Evolutionary conservation across 2,113 vertebrate species (phyloP), one percentile per base, ranked within the genome.

Genomic region (Ciconia boyciana): DNA sequence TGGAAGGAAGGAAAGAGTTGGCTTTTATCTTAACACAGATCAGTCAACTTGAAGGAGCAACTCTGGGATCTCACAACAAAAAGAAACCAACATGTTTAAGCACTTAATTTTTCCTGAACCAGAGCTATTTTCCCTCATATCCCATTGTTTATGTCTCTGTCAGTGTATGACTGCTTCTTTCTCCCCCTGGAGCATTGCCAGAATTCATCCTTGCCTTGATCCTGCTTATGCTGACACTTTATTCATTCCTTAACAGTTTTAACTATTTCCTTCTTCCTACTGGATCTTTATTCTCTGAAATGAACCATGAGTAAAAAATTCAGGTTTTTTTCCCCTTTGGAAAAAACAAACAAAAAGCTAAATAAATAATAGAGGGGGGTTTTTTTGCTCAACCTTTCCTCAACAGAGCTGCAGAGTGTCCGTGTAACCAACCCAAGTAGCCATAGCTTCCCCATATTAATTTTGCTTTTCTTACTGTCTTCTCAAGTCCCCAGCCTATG

Each of bases 151-250:
- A 10, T 29, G 18, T 36, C 9, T 62, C 34, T 54, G 11, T 54
- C 14, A 52, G 18, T 41, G 19, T 69, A 19, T 19, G 15, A 77
- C 7, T n/a, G 2, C 3, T 83, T 57, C n/a, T 65, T 82, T 39
- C 6, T 64, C n/a, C 28, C 71, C 94, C 69, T 84, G 44, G 60
- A 79, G 22, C n/a, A 31, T 21, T 69, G 26, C 22, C 11, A 58
- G 76, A 72, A 86, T 48, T 85, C 48, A 76, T 91, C 65, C 62
- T 90, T 68, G 29, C n/a, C 29, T 96, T 96, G 83, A 95, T 94
- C 55, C 41, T 95, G 21, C 16, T 44, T 75, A 43, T 20, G n/a
- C 32, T 62, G 52, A 91, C 55, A 36, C 7, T 41, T 48, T 49
- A 86, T 85, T 88, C 1, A 31, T 54, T 58, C 28, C 43, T 83